phyloP scores from a whole-genome alignment of 2,113 vertebrate species.

The Zosterops borbonicus region DNA sequence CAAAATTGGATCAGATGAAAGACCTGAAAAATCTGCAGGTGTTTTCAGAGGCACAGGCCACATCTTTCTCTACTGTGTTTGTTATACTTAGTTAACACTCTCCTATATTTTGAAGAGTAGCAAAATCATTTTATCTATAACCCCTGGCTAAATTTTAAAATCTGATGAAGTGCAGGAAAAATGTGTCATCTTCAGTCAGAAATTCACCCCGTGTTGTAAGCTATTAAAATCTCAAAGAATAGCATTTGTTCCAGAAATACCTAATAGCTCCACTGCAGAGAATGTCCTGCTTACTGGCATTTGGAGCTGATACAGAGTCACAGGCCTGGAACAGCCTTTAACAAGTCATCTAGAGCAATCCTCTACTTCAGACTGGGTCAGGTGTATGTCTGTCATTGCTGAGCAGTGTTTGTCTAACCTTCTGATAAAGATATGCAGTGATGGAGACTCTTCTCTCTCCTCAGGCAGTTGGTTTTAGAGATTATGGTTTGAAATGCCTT shows the following conservation, averaged over 20 bases:
- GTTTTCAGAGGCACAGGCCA: neutral
- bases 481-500: slow-evolving; percentile 3
- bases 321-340: neutral
- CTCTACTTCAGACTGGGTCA: neutral
- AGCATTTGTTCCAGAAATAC: neutral
- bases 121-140: neutral
- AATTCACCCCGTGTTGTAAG: neutral
- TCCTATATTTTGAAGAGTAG: neutral
- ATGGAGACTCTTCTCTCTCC: neutral
- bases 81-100: neutral
- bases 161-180: neutral
- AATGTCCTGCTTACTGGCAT: neutral
- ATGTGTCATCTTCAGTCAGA: neutral
- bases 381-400: neutral
- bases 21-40: neutral
- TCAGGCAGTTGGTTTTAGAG: neutral
- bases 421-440: neutral
- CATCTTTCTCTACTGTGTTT: neutral
- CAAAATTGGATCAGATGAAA: neutral
- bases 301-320: neutral
- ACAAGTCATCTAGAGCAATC: neutral
- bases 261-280: neutral
- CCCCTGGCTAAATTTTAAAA: neutral
- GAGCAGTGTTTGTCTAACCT: neutral
- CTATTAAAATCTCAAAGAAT: slow-evolving; percentile 3